Percentiles rank a stretch among this genome's conserved stretches.
phyloP scores from a whole-genome alignment of 2,888 invertebrate genomes.

The Gortyna flavago region DNA sequence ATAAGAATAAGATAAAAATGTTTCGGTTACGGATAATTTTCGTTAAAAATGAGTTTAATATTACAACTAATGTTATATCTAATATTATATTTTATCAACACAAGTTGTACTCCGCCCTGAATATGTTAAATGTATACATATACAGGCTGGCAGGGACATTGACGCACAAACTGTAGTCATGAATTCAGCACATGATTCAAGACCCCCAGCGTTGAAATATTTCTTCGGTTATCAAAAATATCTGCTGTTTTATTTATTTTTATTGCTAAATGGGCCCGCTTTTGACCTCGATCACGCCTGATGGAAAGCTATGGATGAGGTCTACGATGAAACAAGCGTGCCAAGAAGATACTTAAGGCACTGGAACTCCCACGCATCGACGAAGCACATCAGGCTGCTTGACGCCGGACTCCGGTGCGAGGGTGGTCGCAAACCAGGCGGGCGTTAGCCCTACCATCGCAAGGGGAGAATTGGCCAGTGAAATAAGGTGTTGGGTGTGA shows the following conservation, averaged over 20 bases:
- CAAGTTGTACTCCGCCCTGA: not conserved
- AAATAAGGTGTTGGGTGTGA: too few species aligned
- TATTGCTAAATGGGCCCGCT: too few species aligned
- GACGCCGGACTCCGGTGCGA: too few species aligned
- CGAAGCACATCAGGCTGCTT: too few species aligned
- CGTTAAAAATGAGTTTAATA: conserved; percentile 8
- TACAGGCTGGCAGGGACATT: not conserved
- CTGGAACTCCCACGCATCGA: too few species aligned
- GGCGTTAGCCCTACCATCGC: too few species aligned
- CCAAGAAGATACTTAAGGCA: too few species aligned
- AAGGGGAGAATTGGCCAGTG: too few species aligned
- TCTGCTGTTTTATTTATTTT: not conserved
- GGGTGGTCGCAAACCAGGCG: too few species aligned
- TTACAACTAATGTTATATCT: not conserved
- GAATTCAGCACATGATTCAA: not conserved
- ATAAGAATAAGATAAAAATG: conserved; percentile 26
- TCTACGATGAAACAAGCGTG: too few species aligned
- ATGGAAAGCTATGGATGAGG: too few species aligned
- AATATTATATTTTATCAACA: not conserved
- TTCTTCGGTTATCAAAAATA: not conserved
- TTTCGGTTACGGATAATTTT: conserved; percentile 13
- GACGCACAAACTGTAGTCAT: not conserved
- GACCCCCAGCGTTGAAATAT: not conserved
- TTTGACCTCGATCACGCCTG: too few species aligned
- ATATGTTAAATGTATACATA: not conserved